Percentiles rank a stretch among this genome's conserved stretches.
phyloP scores from a whole-genome alignment of 2,797 vertebrate genomes.

The Scarus forsteni region DNA sequence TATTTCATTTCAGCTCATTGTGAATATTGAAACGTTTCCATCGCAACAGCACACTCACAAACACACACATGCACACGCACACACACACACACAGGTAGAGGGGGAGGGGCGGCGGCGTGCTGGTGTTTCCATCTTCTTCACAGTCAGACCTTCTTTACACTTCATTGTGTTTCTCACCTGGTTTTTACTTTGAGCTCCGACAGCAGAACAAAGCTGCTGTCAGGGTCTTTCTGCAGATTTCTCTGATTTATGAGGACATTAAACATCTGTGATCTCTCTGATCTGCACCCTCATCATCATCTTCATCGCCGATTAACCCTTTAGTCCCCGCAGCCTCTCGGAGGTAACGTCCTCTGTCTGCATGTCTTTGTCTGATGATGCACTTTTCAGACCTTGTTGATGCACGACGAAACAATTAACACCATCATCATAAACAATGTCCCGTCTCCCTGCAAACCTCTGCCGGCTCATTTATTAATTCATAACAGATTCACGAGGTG shows the following conservation, averaged over 20 bases:
- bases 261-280: too few species aligned
- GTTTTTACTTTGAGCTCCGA: background rate
- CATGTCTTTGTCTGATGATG: background rate
- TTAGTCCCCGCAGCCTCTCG: too few species aligned
- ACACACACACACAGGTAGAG: constrained; percentile 48
- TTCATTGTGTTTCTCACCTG: background rate
- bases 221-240: background rate
- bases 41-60: constrained; percentile 68
- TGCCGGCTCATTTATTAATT: background rate
- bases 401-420: background rate
- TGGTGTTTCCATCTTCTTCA: background rate
- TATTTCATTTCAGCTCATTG: constrained; percentile 75
- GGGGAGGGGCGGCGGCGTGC: constrained; percentile 17
- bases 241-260: too few species aligned
- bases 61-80: constrained; percentile 58
- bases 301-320: too few species aligned
- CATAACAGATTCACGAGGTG: background rate
- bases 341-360: background rate
- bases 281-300: too few species aligned
- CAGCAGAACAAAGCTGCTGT: background rate
- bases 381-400: background rate
- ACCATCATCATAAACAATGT: background rate
- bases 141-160: background rate
- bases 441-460: background rate
- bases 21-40: constrained; percentile 70